Evolutionary conservation across 2,113 vertebrate genomes (phyloP), one percentile per base, ranked within the genome.

Genomic region (Eudorcas thomsonii): DNA sequence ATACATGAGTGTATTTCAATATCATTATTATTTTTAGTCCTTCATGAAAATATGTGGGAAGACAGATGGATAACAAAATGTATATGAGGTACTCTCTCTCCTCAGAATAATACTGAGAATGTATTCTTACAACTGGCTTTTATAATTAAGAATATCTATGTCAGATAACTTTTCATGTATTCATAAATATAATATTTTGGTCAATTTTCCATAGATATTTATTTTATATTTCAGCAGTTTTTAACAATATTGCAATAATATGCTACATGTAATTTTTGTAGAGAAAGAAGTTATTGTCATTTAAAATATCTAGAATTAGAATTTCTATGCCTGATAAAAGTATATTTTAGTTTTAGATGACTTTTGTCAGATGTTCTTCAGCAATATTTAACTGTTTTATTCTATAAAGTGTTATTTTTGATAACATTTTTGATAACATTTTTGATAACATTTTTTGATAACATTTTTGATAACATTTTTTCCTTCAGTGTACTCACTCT

Each of bases 401-500:
- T 54, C 3, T 71, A 50, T 7, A 89, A 30, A 95, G 52, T 25
- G 43, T 86, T 36, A 71, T n/a, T n/a, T n/a, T n/a, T n/a, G n/a
- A n/a, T n/a, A n/a, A n/a, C n/a, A n/a, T n/a, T n/a, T n/a, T n/a
- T n/a, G n/a, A n/a, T n/a, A n/a, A n/a, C n/a, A n/a, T n/a, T n/a
- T n/a, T n/a, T n/a, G n/a, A n/a, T n/a, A n/a, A n/a, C n/a, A n/a
- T n/a, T n/a, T n/a, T n/a, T n/a, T n/a, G n/a, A n/a, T n/a, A n/a
- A n/a, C n/a, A n/a, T n/a, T n/a, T n/a, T n/a, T n/a, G n/a, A n/a
- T n/a, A n/a, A n/a, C n/a, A n/a, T n/a, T n/a, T n/a, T n/a, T n/a
- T n/a, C n/a, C n/a, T 7, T 5, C 7, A 15, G 0, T 23, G 19
- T 39, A 48, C 2, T 54, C 4, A 71, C 1, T 21, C 3, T 25